phyloP scores from a whole-genome alignment of 2,888 invertebrate species.

The Thera britannica region DNA sequence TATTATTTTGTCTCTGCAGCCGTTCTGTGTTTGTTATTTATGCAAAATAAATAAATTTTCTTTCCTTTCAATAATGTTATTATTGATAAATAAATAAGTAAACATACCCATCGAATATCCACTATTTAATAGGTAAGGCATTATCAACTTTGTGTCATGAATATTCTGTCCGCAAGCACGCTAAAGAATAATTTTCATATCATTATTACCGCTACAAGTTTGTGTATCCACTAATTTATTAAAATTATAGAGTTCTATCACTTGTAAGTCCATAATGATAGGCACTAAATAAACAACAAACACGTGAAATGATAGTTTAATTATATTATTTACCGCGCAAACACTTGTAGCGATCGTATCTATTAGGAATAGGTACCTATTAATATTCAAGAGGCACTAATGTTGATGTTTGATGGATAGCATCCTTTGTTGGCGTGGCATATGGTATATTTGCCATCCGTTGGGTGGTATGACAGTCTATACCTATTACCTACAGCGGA shows the following conservation, averaged over 20 bases:
- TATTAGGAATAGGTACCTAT: conserved; percentile 32
- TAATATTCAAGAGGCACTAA: conserved; percentile 56
- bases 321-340: conserved; percentile 39
- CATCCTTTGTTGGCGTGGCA: conserved; percentile 51
- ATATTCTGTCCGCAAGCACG: conserved; percentile 1
- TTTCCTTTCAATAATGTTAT: too few relatives aligned
- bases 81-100: too few relatives aligned
- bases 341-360: conserved; percentile 40
- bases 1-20: too few relatives aligned
- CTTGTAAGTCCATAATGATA: conserved; percentile 18
- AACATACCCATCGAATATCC: neutral
- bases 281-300: conserved; percentile 20
- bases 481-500: neutral
- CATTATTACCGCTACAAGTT: conserved; percentile 9
- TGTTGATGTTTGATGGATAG: conserved; percentile 63
- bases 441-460: neutral
- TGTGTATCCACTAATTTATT: conserved; percentile 6
- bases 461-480: neutral
- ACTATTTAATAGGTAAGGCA: neutral
- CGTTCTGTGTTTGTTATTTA: too few relatives aligned
- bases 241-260: conserved; percentile 11
- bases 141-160: neutral
- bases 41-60: too few relatives aligned
- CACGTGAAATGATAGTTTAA: conserved; percentile 30
- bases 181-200: neutral